Conservation (phyloP, 2,888 invertebrate genomes). For the Mylabris sibirica region DNA sequence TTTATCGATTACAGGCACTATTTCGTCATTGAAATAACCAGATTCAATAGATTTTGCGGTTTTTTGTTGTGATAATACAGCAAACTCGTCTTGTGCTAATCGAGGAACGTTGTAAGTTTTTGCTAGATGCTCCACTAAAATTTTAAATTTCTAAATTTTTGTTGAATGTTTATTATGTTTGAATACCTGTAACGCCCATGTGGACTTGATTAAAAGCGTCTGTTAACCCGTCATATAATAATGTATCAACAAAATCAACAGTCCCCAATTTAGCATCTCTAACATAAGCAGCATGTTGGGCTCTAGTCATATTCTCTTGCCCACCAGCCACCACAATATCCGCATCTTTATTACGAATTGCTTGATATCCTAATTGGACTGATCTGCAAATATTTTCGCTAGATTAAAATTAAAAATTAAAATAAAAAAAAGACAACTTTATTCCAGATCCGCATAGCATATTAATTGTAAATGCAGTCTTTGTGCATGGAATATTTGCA, state of each 20-base stretch:
- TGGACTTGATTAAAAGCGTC: constrained; percentile 77
- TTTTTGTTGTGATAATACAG: constrained; percentile 72
- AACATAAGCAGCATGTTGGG: constrained; percentile 73
- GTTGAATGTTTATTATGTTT: neutral
- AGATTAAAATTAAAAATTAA: constrained; percentile 1
- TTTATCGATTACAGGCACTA: constrained; percentile 67
- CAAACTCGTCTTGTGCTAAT: constrained; percentile 75
- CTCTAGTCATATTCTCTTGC: constrained; percentile 83
- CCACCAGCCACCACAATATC: constrained; percentile 79
- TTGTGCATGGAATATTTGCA: constrained; percentile 73
- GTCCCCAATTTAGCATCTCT: constrained; percentile 76
- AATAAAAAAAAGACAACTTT: constrained; percentile 63
- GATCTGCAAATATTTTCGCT: constrained; percentile 20
- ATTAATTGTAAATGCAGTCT: constrained; percentile 76
- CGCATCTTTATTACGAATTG: constrained; percentile 64
- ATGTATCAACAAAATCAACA: constrained; percentile 68
- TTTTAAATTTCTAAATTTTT: constrained; percentile 5
- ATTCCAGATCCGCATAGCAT: constrained; percentile 86
- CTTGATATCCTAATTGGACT: constrained; percentile 28
- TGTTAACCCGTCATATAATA: constrained; percentile 75
- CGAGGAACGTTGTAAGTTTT: constrained; percentile 70
- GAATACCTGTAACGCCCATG: constrained; percentile 80
- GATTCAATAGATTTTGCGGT: constrained; percentile 68
- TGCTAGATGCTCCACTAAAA: constrained; percentile 78
- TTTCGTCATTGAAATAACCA: constrained; percentile 75